A percentile compares a stretch with the other conserved stretches of the same genome.
Conservation (phyloP, 2,113 vertebrate species). For the Hyperopisus bebe region DNA sequence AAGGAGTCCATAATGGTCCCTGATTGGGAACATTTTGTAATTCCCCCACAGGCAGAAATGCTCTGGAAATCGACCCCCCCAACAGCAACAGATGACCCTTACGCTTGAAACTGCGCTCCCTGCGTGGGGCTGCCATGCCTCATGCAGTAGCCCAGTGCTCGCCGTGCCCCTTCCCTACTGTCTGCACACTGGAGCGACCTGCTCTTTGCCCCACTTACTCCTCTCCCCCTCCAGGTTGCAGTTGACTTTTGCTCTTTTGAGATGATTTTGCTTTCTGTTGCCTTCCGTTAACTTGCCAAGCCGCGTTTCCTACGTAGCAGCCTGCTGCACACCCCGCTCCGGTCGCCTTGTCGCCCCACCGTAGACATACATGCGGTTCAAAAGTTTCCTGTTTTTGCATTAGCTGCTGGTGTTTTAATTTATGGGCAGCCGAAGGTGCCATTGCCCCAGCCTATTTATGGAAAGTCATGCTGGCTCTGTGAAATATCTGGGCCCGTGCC, state of each 20-base stretch:
- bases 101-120: not conserved
- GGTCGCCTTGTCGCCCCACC: not conserved
- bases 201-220: not conserved
- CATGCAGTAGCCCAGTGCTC: not conserved
- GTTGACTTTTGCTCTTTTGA: not conserved
- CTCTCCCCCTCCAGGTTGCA: not conserved
- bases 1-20: not conserved
- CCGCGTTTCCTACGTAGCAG: not conserved
- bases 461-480: not conserved
- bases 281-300: not conserved
- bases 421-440: not conserved
- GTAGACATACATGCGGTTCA: not conserved
- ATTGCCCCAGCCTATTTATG: conserved; percentile 4
- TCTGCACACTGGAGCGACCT: not conserved
- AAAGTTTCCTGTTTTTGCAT: not conserved
- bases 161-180: not conserved
- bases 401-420: not conserved
- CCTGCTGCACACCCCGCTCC: not conserved
- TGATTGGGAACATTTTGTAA: not conserved
- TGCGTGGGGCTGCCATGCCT: not conserved
- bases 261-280: not conserved
- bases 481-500: not conserved
- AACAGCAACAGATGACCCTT: not conserved
- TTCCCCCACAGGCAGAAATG: not conserved
- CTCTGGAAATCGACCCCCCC: not conserved